phyloP scores from a whole-genome alignment of 53 echinoderm and acorn worm genomes.

The Hippasteria phrygiana region DNA sequence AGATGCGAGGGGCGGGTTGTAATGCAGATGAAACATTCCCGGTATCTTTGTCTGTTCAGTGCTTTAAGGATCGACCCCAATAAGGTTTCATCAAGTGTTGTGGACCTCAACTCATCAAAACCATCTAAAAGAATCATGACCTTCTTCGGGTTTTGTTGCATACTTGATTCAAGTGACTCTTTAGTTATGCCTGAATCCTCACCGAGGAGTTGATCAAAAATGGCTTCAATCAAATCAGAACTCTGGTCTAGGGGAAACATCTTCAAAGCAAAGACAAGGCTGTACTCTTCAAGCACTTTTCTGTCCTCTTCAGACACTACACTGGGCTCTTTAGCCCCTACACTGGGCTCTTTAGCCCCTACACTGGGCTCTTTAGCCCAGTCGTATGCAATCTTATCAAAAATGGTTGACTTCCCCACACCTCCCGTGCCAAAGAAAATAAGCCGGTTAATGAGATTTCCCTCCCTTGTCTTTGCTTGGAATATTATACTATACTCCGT shows the following conservation, averaged over 20 bases:
- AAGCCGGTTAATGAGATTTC: not conserved
- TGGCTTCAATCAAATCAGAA: not conserved
- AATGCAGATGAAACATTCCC: slow-evolving; percentile 19
- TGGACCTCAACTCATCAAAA: slow-evolving; percentile 34
- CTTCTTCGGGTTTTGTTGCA: not conserved
- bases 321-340: no score
- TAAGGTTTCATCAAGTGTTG: not conserved
- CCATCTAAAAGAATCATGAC: slow-evolving; percentile 38
- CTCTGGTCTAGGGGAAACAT: slow-evolving; percentile 1
- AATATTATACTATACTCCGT: not conserved
- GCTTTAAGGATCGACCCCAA: slow-evolving; percentile 2
- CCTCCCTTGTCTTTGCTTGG: not conserved
- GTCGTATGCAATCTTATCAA: slow-evolving; percentile 44
- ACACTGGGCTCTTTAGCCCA: not conserved
- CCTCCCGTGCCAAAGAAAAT: slow-evolving; percentile 22
- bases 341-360: no score
- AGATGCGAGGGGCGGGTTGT: slow-evolving; percentile 44
- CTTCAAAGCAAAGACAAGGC: slow-evolving; percentile 38
- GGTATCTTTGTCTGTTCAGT: not conserved
- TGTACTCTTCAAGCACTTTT: not conserved
- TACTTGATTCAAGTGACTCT: not conserved
- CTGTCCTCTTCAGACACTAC: no score
- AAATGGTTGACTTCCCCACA: slow-evolving; percentile 33
- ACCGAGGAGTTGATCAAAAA: slow-evolving; percentile 30
- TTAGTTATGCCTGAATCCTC: not conserved